Evolutionary conservation across 2,888 invertebrate genomes (phyloP).

Genomic region (Nemapogon koenigi): DNA sequence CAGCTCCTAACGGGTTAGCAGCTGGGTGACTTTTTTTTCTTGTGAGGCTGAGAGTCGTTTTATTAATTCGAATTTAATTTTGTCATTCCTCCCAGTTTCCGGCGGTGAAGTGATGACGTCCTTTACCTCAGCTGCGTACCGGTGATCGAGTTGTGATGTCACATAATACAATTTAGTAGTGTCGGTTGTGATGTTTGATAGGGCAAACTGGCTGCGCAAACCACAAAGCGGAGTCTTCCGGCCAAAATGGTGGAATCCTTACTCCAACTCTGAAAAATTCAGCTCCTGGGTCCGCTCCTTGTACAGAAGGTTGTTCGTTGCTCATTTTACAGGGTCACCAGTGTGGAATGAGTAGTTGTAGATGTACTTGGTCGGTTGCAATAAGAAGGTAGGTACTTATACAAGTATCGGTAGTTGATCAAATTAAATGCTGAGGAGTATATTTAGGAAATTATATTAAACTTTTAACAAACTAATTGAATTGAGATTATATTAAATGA

Average conservation of each 20-base stretch:
- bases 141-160: background rate
- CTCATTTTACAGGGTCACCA: too few species aligned
- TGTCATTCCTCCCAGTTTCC: background rate
- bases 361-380: too few species aligned
- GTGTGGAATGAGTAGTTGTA: too few species aligned
- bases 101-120: background rate
- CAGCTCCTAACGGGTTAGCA: background rate
- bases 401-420: too few species aligned
- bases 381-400: too few species aligned
- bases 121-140: background rate
- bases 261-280: too few species aligned
- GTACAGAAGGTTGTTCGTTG: too few species aligned
- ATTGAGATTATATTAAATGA: too few species aligned
- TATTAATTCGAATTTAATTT: background rate
- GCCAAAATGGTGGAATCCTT: constrained; percentile 1
- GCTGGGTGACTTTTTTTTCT: background rate
- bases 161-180: background rate
- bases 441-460: too few species aligned
- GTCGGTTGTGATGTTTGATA: background rate
- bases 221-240: background rate
- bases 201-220: background rate
- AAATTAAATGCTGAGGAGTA: too few species aligned
- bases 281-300: too few species aligned
- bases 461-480: too few species aligned
- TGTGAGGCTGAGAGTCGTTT: background rate